A percentile compares a stretch with the other conserved stretches of the same genome.
phyloP scores from a whole-genome alignment of 2,797 vertebrate genomes.

The Eidolon dupreanum region DNA sequence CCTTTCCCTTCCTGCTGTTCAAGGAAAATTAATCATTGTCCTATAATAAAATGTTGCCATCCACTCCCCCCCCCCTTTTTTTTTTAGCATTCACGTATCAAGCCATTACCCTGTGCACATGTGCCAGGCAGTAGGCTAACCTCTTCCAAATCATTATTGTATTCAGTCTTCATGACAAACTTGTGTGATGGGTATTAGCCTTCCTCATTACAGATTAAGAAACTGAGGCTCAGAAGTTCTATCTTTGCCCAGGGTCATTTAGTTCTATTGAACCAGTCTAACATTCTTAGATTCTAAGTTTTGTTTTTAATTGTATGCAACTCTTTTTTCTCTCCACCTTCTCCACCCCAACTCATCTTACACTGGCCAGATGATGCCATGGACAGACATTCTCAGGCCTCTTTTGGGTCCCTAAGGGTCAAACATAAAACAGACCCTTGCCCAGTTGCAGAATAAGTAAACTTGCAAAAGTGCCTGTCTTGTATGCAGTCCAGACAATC shows the following conservation, averaged over 20 bases:
- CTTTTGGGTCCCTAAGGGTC: not conserved
- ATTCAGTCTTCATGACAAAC: not conserved
- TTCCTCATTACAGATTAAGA: not conserved
- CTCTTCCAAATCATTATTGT: not conserved
- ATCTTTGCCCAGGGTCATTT: not conserved
- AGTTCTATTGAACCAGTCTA: fast-evolving
- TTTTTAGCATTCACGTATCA: not conserved
- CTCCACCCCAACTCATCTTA: not conserved
- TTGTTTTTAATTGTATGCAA: fast-evolving
- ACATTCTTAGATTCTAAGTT: not conserved
- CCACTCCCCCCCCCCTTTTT: not conserved
- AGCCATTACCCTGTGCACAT: not conserved
- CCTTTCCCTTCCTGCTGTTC: not conserved
- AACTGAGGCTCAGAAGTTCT: not conserved
- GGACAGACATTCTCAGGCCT: not conserved
- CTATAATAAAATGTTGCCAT: not conserved
- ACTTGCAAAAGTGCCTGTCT: not conserved
- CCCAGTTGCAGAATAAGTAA: not conserved
- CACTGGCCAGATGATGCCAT: not conserved
- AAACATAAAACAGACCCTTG: slow-evolving; percentile 23
- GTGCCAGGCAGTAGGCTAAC: not conserved
- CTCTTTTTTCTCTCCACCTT: not conserved
- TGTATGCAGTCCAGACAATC: not conserved
- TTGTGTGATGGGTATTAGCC: not conserved
- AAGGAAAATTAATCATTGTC: not conserved